Conservation (phyloP, 2,113 vertebrate genomes). For the Psettodes erumei region DNA sequence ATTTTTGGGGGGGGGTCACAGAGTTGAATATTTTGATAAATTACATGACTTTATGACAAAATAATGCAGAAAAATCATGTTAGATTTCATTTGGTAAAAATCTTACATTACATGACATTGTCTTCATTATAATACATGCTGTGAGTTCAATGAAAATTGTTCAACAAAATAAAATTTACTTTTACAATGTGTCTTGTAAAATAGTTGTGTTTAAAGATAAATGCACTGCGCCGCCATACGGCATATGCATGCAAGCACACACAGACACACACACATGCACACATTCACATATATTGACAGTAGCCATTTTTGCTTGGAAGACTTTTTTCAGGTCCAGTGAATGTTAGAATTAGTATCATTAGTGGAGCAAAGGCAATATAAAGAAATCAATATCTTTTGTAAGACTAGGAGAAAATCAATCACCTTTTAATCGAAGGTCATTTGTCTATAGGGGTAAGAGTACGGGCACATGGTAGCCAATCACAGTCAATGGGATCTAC, state of each 20-base stretch:
- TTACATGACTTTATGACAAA: not conserved
- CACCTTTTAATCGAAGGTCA: slow-evolving; percentile 71
- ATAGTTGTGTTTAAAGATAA: too few species aligned
- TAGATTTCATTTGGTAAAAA: not conserved
- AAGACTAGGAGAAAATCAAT: slow-evolving; percentile 73
- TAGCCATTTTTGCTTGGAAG: slow-evolving; percentile 57
- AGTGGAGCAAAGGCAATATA: slow-evolving; percentile 60
- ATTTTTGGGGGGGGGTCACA: not conserved
- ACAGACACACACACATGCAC: slow-evolving; percentile 10
- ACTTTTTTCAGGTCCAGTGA: slow-evolving; percentile 73
- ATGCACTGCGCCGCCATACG: not conserved
- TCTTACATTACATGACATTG: too few species aligned
- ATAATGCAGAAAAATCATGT: not conserved
- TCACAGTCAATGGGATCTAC: slow-evolving; percentile 40
- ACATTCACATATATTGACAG: slow-evolving; percentile 33
- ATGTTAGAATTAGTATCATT: slow-evolving; percentile 77
- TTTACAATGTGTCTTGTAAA: too few species aligned
- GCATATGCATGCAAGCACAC: not conserved
- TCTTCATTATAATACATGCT: too few species aligned
- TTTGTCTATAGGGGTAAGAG: slow-evolving; percentile 68
- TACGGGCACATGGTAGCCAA: slow-evolving; percentile 49
- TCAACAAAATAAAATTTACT: too few species aligned
- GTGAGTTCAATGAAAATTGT: too few species aligned
- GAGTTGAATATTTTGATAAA: not conserved
- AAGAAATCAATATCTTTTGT: slow-evolving; percentile 71